These are phyloP conservation scores for Spinibarbus caldwelli DNA, from an alignment of 2,797 vertebrate genomes.

Conservation along the genomic window DNA sequence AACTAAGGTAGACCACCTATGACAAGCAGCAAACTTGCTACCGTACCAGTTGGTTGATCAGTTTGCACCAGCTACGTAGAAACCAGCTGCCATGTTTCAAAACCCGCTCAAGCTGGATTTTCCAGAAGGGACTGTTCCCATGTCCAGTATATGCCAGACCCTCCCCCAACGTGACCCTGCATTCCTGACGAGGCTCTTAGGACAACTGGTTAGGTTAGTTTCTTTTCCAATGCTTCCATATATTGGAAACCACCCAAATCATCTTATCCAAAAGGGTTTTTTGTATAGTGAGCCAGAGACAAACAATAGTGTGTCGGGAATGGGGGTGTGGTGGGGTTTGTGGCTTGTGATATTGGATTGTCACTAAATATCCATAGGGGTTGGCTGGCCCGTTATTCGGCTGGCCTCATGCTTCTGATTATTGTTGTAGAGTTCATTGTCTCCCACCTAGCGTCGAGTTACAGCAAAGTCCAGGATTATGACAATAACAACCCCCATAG, in stretches of 20 bases:
- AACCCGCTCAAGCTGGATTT: not conserved
- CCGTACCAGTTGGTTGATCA: not conserved
- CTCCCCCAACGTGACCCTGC: not conserved
- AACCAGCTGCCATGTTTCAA: not conserved
- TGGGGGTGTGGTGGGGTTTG: not conserved
- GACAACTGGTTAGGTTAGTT: constrained; percentile 35
- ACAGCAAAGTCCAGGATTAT: constrained; percentile 1
- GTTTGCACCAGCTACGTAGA: not conserved
- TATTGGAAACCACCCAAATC: not conserved
- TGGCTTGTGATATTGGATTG: not conserved
- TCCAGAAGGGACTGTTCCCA: not conserved
- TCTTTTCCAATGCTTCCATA: not conserved
- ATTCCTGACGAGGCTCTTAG: not conserved
- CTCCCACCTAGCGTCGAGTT: not conserved
- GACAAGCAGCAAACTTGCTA: not conserved
- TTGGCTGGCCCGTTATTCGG: not conserved
- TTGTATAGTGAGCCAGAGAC: not conserved
- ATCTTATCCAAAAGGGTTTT: not conserved
- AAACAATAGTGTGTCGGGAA: not conserved
- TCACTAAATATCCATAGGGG: not conserved
- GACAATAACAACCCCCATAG: not conserved
- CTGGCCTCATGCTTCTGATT: constrained; percentile 5
- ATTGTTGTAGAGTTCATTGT: constrained; percentile 15
- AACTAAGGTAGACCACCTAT: not conserved
- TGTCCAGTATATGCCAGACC: not conserved